Evolutionary conservation across 2,888 invertebrate species (phyloP), one percentile per base, ranked within the genome.

Genomic region (Drosophila melanocephala): DNA sequence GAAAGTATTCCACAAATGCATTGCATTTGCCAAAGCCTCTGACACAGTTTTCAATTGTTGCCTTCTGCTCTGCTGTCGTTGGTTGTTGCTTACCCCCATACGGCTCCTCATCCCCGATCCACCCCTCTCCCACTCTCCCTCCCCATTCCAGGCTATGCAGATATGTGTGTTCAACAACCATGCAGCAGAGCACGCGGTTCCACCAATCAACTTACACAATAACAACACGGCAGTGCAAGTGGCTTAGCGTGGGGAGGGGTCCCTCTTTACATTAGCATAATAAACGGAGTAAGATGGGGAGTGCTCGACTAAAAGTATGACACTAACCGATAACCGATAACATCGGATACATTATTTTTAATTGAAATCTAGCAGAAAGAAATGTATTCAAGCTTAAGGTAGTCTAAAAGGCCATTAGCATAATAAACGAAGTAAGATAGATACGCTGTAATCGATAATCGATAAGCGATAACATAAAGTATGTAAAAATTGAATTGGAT

Each of bases 1-100:
- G 68, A 90, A 87, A 76, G 77, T 72, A 77, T 85, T 82, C 72
- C 68, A 77, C 73, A 90, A 86, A 87, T 85, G 90, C 84, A 76
- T 77, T 71, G 42, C 67, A 71, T 71, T 79, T 75, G 57, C 65
- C 76, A 63, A 67, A 76, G 72, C 73, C 53, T 73, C 87, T 85
- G 90, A 88, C 90, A 90, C 72, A 90, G 77, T 85, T 86, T 88
- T 70, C 59, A 66, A 64, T 67, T 83, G 79, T 70, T 75, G 57
- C 65, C 50, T 57, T 33, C 60, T 30, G 35, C 30, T 60, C 32
- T 64, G 71, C 65, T 75, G 65, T 75, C 72, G 62, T 51, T 44
- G 22, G 42, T 53, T 70, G 57, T 37, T 39, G 16, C 37, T 19
- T 30, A 37, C 26, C 26, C 70, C 51, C 57, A 47, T 37, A 5